A percentile compares a stretch with the other conserved stretches of the same genome.
Evolutionary conservation across 53 echinoderm and acorn worm genomes (phyloP).

Genomic region (Apostichopus leukothele): DNA sequence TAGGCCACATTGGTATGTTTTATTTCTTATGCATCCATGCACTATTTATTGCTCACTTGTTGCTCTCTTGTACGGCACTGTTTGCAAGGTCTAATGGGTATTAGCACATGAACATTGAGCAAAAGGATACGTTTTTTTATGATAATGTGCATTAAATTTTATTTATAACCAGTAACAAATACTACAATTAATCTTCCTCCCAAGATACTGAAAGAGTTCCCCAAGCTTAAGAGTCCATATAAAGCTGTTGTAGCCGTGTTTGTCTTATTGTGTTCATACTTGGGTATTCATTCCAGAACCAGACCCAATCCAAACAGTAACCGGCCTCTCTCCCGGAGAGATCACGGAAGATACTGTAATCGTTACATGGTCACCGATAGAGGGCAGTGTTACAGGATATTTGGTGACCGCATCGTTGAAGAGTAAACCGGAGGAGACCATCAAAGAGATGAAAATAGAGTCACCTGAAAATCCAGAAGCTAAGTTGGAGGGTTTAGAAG

Average conservation of each 20-base stretch:
- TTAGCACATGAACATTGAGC: too few species aligned
- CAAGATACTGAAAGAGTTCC: too few species aligned
- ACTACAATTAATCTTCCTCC: too few species aligned
- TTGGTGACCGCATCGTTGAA: not conserved
- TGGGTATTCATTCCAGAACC: constrained; percentile 14
- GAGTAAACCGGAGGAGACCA: constrained; percentile 1
- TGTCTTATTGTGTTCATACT: not conserved
- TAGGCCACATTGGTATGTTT: too few species aligned
- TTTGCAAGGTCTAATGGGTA: too few species aligned
- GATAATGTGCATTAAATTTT: too few species aligned
- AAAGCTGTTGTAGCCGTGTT: not conserved
- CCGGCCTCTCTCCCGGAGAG: constrained; percentile 6
- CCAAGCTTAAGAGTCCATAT: too few species aligned
- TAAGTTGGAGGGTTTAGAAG: constrained; percentile 16
- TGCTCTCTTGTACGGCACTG: too few species aligned
- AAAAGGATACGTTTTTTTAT: too few species aligned
- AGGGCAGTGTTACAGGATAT: constrained; percentile 5
- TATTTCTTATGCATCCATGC: too few species aligned
- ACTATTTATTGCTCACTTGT: too few species aligned
- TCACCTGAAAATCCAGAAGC: constrained; percentile 5
- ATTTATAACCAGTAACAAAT: too few species aligned
- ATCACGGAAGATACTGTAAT: not conserved
- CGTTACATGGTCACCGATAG: constrained; percentile 13
- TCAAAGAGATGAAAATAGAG: constrained; percentile 15
- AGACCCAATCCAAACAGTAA: not conserved